Conservation (phyloP, 2,113 vertebrate genomes). For the Podarcis raffonei region DNA sequence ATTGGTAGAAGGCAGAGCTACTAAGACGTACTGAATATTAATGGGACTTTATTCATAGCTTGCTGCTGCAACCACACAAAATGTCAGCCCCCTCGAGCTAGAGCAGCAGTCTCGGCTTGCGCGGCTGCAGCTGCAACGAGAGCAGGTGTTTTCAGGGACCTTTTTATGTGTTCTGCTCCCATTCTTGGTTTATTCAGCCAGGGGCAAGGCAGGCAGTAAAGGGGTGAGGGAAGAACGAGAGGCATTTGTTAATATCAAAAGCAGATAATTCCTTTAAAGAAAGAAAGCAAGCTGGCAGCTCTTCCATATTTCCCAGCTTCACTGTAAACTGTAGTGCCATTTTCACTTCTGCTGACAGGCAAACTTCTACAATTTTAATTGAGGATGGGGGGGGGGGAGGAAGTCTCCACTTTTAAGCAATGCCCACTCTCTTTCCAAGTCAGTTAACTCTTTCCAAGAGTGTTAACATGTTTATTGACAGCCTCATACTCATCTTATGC, state of each 20-base stretch:
- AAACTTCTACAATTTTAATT: constrained; percentile 17
- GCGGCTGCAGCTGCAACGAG: not conserved
- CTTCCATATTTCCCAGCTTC: constrained; percentile 12
- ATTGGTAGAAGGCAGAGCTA: not conserved
- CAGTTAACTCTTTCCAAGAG: not conserved
- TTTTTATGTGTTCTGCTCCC: constrained; percentile 6
- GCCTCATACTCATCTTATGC: not conserved
- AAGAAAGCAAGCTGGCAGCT: not conserved
- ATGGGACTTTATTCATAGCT: not conserved
- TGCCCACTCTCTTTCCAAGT: not conserved
- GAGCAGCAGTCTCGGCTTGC: not conserved
- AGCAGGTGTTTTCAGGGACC: not conserved
- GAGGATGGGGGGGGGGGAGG: not conserved
- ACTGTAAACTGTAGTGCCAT: not conserved
- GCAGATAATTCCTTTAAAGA: constrained; percentile 9
- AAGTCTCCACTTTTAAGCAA: not conserved
- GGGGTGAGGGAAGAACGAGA: not conserved
- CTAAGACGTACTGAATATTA: not conserved
- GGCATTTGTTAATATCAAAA: constrained; percentile 8
- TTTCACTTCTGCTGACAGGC: constrained; percentile 22
- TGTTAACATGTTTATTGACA: not conserved
- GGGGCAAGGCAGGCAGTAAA: not conserved
- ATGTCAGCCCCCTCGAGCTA: not conserved
- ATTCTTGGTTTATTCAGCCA: constrained; percentile 3
- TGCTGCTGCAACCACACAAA: not conserved